These are phyloP conservation scores for Psittacula echo DNA, from an alignment of 2,797 vertebrate genomes.

Conservation along the genomic window DNA sequence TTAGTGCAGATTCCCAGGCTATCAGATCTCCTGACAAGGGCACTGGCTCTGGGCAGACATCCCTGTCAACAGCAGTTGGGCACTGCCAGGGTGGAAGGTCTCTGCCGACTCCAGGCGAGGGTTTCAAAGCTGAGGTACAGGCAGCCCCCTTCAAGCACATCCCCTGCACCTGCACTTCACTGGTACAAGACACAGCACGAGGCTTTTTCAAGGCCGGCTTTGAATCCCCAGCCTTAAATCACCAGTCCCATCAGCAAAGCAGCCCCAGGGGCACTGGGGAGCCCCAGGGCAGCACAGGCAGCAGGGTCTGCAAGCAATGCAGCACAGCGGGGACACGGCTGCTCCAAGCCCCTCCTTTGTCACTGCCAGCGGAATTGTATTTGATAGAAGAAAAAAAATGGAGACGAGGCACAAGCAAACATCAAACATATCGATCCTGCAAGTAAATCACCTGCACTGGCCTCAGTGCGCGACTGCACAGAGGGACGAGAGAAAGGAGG, in stretches of 20 bases:
- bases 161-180: neutral
- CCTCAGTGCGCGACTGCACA: neutral
- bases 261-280: neutral
- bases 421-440: constrained; percentile 65
- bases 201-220: neutral
- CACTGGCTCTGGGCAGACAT: neutral
- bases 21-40: neutral
- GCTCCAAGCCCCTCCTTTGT: constrained; percentile 23
- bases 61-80: neutral
- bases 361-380: constrained; percentile 28
- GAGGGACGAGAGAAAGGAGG: neutral
- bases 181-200: neutral
- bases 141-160: neutral
- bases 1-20: constrained; percentile 3
- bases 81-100: neutral
- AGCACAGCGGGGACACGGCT: neutral
- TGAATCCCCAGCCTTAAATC: neutral
- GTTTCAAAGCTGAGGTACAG: neutral
- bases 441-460: constrained; percentile 63
- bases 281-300: neutral
- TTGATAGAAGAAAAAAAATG: constrained; percentile 49
- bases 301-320: neutral
- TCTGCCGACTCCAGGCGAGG: neutral
- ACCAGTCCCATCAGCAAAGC: neutral
- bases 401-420: constrained; percentile 62